phyloP scores from a whole-genome alignment of 1,140 invertebrate genomes.

The Adoxophyes honmai region DNA sequence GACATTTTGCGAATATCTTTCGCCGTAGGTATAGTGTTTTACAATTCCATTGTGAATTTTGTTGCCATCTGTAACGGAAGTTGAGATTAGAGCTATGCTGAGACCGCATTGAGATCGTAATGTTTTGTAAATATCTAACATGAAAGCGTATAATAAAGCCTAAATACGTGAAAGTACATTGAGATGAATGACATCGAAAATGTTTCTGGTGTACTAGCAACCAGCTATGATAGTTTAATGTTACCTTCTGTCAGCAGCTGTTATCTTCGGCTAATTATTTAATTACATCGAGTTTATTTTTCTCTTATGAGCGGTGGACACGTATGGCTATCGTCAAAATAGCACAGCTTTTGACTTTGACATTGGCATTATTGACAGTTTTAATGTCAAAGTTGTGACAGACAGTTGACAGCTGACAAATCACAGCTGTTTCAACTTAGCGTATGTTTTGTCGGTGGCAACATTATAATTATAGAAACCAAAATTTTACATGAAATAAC shows the following conservation, averaged over 20 bases:
- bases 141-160: neutral
- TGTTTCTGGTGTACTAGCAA: too few relatives aligned
- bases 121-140: constrained; percentile 12
- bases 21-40: constrained; percentile 7
- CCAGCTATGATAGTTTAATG: too few relatives aligned
- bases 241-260: too few relatives aligned
- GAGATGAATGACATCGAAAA: too few relatives aligned
- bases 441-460: neutral
- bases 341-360: too few relatives aligned
- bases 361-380: neutral
- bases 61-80: constrained; percentile 9
- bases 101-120: neutral
- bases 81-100: neutral
- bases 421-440: constrained; percentile 5
- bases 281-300: too few relatives aligned
- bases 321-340: too few relatives aligned
- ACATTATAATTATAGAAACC: neutral
- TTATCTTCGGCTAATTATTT: too few relatives aligned
- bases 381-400: neutral
- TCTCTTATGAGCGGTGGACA: too few relatives aligned
- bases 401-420: neutral
- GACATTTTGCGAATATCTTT: constrained; percentile 43
- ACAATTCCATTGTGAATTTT: neutral
- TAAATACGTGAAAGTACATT: too few relatives aligned
- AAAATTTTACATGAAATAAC: neutral